A percentile compares a stretch with the other conserved stretches of the same genome.
Evolutionary conservation across 2,888 invertebrate genomes (phyloP).

Genomic region (Epistrophe eligans): DNA sequence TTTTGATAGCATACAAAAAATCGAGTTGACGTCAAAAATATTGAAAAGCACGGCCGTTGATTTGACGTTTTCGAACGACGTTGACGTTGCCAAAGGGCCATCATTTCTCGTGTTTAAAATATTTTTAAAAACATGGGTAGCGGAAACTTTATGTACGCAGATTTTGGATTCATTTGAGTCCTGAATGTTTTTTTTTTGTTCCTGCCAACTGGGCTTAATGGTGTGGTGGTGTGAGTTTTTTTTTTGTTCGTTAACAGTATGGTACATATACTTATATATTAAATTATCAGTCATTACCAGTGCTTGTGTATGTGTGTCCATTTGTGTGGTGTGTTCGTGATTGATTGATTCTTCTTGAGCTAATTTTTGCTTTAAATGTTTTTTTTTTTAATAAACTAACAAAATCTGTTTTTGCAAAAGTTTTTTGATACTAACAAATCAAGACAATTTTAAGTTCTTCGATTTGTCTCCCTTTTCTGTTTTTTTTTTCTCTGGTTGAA

Average conservation of each 20-base stretch:
- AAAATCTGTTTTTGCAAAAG: background rate
- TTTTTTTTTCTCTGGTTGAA: background rate
- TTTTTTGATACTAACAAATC: background rate
- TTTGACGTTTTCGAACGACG: too few relatives aligned
- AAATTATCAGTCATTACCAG: background rate
- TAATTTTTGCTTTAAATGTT: conserved; percentile 5
- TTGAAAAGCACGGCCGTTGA: too few relatives aligned
- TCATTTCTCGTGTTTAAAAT: background rate
- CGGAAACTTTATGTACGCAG: background rate
- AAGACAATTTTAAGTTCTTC: background rate
- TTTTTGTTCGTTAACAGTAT: background rate
- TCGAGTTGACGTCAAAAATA: too few relatives aligned
- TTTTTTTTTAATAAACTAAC: background rate
- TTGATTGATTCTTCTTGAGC: background rate
- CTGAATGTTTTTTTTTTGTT: too few relatives aligned
- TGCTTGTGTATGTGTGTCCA: background rate
- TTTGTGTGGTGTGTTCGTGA: background rate
- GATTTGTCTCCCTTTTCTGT: background rate
- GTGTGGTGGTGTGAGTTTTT: conserved; percentile 1
- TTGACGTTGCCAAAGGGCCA: too few relatives aligned
- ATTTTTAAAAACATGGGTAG: background rate
- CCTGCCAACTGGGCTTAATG: conserved; percentile 2
- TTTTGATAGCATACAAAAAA: too few relatives aligned
- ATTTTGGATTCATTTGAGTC: background rate
- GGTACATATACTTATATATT: background rate